Evolutionary conservation across 1,140 invertebrate genomes (phyloP), one percentile per base, ranked within the genome.

Genomic region (Galleria mellonella): DNA sequence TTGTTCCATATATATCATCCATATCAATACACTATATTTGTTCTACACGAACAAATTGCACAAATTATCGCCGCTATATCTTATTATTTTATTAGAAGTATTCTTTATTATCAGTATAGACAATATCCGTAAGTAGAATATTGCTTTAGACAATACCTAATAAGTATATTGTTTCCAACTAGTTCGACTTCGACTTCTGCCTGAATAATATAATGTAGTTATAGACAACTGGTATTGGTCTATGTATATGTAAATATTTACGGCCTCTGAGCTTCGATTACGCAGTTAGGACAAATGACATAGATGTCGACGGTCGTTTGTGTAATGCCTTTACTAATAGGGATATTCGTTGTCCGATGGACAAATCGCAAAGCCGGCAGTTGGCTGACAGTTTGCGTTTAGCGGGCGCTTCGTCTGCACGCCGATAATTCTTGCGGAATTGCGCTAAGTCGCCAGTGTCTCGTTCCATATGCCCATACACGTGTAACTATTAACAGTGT

Each of bases 291-390:
- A 54, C 51, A 51, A 63, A 64, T 51, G 37, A 44, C 52, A 52
- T 60, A 48, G 46, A 53, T 54, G 42, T 44, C 45, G 49, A 55
- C 42, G 47, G 47, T 23, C 38, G 47, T 66, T 62, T 62, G 52
- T 65, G 61, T 75, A 66, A 66, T 64, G 51, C 37, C 47, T 61
- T 55, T 65, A 57, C 62, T 62, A 72, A 70, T 71, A 69, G 53
- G 62, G 68, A 70, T 68, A 71, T 69, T 72, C 48, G 56, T 54
- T 57, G 47, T 55, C 62, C 52, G 38, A 55, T 54, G 47, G 53
- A 43, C 56, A 58, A 50, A 39, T 48, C 47, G 53, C 46, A 31
- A 48, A 37, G 43, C 46, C 43, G 17, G 55, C 41, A 43, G 47
- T 37, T 42, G 28, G 13, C 57, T 54, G 62, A 57, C 75, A 78